Evolutionary conservation across 2,113 vertebrate genomes (phyloP), one percentile per base, ranked within the genome.

Genomic region (Eptesicus fuscus): DNA sequence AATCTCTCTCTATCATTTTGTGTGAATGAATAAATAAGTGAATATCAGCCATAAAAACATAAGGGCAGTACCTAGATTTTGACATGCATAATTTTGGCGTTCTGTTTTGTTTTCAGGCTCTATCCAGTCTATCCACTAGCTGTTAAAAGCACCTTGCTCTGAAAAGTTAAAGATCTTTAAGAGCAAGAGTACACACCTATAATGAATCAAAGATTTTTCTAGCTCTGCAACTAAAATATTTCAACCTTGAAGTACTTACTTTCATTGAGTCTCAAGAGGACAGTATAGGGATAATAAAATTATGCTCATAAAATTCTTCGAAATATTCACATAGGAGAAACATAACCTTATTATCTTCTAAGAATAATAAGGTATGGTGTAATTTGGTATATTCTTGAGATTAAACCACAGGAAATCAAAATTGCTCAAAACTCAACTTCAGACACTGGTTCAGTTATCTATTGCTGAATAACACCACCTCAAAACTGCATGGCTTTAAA

Each of bases 361-460:
- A 94, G 22, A 82, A 37, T 89, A 95, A 89, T 32, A 95, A 91
- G 22, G 28, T 51, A 83, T 51, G 18, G 5, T 82, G 16, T 51
- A 93, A 96, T 93, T 77, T 95, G 37, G 69, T 40, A 82, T 65
- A 73, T 23, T 28, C 77, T 30, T 32, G 20, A 84, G 32, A 70
- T 91, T 88, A 87, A 12, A 73, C 9, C 90, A 90, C 10, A 95
- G 73, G 63, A 95, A 92, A 92, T 95, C 44, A 92, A 95, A 95
- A 97, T 40, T 95, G 70, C 70, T 73, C 37, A 73, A 92, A 95
- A 95, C 30, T 91, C 84, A 95, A 90, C 42, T 77, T 56, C 22
- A 86, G 44, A 70, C 12, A 47, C 67, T 82, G 80, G 78, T 90
- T 76, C 79, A 96, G 44, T 77, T 59, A 86, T 30, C 51, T 83